Conservation (phyloP, 2,797 vertebrate genomes). For the Hylomyscus alleni region DNA sequence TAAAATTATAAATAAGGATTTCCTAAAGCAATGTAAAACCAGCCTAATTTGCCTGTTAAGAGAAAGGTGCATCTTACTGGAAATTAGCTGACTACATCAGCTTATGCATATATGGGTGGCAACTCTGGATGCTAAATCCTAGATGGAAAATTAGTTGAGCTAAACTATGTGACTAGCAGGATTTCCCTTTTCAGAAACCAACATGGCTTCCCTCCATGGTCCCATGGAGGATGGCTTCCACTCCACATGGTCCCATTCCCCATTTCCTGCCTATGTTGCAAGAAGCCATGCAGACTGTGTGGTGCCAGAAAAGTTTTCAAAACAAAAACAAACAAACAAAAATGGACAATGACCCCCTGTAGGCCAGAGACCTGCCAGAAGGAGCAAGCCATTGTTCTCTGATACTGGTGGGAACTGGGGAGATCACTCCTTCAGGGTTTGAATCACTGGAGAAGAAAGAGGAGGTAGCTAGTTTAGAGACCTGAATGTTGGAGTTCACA, state of each 20-base stretch:
- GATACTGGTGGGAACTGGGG: accelerated
- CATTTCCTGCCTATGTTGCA: background rate
- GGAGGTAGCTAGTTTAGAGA: background rate
- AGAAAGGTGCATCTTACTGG: background rate
- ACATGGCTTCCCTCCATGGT: background rate
- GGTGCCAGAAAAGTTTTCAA: background rate
- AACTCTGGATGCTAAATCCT: background rate
- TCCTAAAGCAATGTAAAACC: background rate
- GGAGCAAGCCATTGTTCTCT: background rate
- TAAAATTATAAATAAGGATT: background rate
- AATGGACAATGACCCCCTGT: background rate
- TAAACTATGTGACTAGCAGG: background rate
- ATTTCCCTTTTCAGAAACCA: background rate
- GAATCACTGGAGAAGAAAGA: background rate
- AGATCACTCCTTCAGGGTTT: background rate
- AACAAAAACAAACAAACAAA: background rate
- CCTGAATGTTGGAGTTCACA: background rate
- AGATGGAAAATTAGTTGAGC: background rate
- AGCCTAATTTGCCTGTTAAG: background rate
- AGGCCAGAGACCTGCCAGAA: background rate
- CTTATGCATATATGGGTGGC: background rate
- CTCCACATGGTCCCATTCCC: background rate
- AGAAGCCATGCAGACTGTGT: background rate
- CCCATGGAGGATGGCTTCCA: background rate
- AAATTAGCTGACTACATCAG: background rate